Percentiles rank a stretch among this genome's conserved stretches.
phyloP scores from a whole-genome alignment of 2,888 invertebrate species.

The Blastobasis lacticolella region DNA sequence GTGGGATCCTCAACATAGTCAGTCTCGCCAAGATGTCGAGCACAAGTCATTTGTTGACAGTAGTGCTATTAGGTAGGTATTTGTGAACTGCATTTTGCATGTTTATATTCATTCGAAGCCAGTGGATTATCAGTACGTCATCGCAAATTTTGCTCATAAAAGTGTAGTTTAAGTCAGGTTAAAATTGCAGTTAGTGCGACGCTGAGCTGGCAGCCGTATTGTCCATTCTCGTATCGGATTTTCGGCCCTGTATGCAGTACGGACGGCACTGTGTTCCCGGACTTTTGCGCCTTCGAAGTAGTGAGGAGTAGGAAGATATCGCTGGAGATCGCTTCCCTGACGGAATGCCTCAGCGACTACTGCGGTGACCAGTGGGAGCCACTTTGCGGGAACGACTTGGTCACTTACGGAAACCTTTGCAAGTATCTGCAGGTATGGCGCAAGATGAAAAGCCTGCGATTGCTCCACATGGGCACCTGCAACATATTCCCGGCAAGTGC shows the following conservation, averaged over 20 bases:
- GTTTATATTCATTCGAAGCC: too few species aligned
- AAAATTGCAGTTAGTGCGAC: too few species aligned
- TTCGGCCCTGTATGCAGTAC: constrained; percentile 22
- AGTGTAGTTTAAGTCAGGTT: too few species aligned
- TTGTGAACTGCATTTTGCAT: too few species aligned
- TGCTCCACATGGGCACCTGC: constrained; percentile 13
- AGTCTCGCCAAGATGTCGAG: too few species aligned
- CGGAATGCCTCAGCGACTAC: constrained; percentile 13
- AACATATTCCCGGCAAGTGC: too few species aligned
- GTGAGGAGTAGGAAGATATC: constrained; percentile 13
- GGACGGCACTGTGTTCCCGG: constrained; percentile 17
- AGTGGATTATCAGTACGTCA: too few species aligned
- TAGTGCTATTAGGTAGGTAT: too few species aligned
- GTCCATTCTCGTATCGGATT: constrained; percentile 17
- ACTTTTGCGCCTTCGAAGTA: constrained; percentile 20
- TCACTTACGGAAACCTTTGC: constrained; percentile 23
- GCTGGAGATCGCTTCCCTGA: constrained; percentile 10
- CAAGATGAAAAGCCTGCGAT: constrained; percentile 8
- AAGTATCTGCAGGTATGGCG: constrained; percentile 13
- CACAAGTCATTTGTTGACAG: too few species aligned
- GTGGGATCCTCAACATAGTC: too few species aligned
- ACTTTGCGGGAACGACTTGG: constrained; percentile 19
- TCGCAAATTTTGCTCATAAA: too few species aligned
- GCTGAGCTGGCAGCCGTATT: constrained; percentile 2
- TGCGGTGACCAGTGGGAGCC: constrained; percentile 21